A percentile compares a stretch with the other conserved stretches of the same genome.
These are phyloP conservation scores for Glaucidium brasilianum DNA, from an alignment of 2,113 vertebrate genomes.

Conservation along the genomic window DNA sequence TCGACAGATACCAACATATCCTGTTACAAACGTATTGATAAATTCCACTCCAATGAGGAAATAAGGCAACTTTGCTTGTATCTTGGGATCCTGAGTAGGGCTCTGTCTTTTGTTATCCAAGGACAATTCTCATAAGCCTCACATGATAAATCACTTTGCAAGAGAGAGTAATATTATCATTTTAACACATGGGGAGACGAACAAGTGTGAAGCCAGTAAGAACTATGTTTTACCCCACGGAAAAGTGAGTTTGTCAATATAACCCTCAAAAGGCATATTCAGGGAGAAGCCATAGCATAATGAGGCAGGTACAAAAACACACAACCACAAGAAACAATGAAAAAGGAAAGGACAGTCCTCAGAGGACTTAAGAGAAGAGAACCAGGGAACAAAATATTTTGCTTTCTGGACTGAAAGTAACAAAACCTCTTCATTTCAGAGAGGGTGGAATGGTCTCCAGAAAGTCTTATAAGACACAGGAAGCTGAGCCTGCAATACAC, in stretches of 20 bases:
- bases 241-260: not conserved
- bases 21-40: not conserved
- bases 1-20: not conserved
- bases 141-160: not conserved
- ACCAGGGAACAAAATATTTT: not conserved
- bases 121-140: not conserved
- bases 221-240: fast-evolving
- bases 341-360: not conserved
- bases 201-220: not conserved
- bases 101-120: not conserved
- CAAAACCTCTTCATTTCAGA: not conserved
- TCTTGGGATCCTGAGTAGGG: not conserved
- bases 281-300: not conserved
- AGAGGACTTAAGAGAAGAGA: not conserved
- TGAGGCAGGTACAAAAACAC: not conserved
- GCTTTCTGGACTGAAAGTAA: not conserved
- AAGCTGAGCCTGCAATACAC: not conserved
- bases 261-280: not conserved
- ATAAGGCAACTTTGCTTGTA: not conserved
- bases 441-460: not conserved
- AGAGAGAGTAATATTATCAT: not conserved
- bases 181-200: not conserved
- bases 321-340: not conserved
- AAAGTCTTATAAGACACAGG: not conserved
- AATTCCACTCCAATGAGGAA: not conserved